Conservation (phyloP, 2,797 vertebrate genomes). For the Enteromius trimaculatus region DNA sequence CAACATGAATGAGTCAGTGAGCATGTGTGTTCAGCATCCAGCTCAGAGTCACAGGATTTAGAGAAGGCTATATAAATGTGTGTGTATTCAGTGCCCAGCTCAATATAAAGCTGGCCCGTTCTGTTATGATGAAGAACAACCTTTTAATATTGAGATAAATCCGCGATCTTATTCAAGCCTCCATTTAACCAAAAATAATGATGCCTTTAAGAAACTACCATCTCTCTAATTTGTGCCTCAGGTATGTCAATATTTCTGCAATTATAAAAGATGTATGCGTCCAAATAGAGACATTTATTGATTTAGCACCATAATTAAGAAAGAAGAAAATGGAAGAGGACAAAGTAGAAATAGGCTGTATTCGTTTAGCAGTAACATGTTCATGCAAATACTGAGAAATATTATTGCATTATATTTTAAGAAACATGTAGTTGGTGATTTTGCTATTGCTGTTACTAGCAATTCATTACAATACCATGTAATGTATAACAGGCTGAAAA, state of each 20-base stretch:
- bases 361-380: neutral
- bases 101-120: slow-evolving; percentile 17
- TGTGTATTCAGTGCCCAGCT: slow-evolving; percentile 9
- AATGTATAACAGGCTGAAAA: neutral
- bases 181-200: neutral
- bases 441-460: neutral
- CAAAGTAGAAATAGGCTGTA: neutral
- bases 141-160: slow-evolving; percentile 3
- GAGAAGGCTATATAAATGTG: slow-evolving; percentile 8
- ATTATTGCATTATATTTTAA: neutral
- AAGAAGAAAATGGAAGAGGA: neutral
- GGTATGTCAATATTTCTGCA: slow-evolving; percentile 33
- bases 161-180: neutral
- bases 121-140: neutral
- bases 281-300: neutral
- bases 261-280: neutral
- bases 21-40: slow-evolving; percentile 11
- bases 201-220: neutral
- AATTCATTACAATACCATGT: neutral
- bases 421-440: neutral
- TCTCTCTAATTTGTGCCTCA: slow-evolving; percentile 10
- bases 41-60: slow-evolving; percentile 43
- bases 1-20: slow-evolving; percentile 47
- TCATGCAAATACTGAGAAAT: neutral
- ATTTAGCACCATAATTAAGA: neutral